Evolutionary conservation across 1,140 invertebrate species (phyloP).

Genomic region (Zaprionus ghesquierei): DNA sequence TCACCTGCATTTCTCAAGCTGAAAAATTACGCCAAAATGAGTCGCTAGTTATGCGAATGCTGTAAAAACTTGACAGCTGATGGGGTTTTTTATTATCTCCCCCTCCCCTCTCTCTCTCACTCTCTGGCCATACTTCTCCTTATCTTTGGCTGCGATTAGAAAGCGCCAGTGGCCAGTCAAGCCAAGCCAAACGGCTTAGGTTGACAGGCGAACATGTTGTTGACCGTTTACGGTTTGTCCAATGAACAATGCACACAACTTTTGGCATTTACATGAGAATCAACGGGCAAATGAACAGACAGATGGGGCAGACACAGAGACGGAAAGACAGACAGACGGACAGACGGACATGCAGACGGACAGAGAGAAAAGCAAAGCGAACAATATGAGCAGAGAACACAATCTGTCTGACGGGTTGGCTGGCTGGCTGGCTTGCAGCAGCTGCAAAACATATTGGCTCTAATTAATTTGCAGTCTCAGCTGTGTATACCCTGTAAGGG

Average conservation of each 20-base stretch:
- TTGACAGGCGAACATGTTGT: conserved; percentile 76
- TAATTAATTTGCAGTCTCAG: conserved; percentile 74
- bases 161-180: conserved; percentile 34
- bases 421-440: conserved; percentile 18
- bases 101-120: neutral
- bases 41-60: neutral
- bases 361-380: conserved; percentile 10
- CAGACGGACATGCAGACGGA: neutral
- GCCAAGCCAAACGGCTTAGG: conserved; percentile 53
- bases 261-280: conserved; percentile 81
- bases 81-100: conserved; percentile 15
- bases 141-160: conserved; percentile 41
- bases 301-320: neutral
- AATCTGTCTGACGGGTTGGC: too few relatives aligned
- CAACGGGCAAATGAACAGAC: neutral
- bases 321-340: neutral
- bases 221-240: conserved; percentile 55
- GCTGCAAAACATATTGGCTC: conserved; percentile 68
- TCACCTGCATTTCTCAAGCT: conserved; percentile 59
- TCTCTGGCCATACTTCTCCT: conserved; percentile 9
- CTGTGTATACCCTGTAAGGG: conserved; percentile 42
- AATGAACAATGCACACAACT: conserved; percentile 64
- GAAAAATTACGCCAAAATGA: conserved; percentile 62
- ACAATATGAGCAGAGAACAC: conserved; percentile 63
- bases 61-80: conserved; percentile 14